phyloP scores from a whole-genome alignment of 2,113 vertebrate species.

The Pteropus alecto region DNA sequence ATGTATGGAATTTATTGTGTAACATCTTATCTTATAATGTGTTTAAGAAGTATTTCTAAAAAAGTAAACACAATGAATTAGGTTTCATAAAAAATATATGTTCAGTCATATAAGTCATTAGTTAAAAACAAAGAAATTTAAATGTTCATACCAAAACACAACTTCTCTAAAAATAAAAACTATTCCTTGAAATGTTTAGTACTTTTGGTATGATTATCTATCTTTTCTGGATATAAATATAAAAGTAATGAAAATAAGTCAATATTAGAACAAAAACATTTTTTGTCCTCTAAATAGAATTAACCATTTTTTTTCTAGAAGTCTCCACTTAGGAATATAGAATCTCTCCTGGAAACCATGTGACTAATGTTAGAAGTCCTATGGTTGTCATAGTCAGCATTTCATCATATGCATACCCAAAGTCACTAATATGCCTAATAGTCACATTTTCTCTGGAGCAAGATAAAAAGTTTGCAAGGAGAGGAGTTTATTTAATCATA shows the following conservation, averaged over 20 bases:
- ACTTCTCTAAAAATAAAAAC: background rate
- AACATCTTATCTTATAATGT: background rate
- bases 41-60: background rate
- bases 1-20: background rate
- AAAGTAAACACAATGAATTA: background rate
- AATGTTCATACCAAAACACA: background rate
- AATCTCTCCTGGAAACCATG: background rate
- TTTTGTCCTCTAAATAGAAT: background rate
- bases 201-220: background rate
- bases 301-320: background rate
- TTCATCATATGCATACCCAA: background rate
- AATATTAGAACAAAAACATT: background rate
- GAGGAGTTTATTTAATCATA: background rate
- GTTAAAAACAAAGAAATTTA: background rate
- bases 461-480: background rate
- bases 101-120: background rate
- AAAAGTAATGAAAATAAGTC: background rate
- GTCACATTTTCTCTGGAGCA: background rate
- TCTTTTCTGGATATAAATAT: background rate
- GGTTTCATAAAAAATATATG: background rate
- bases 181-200: background rate
- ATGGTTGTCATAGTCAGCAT: background rate
- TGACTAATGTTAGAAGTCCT: background rate
- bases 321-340: background rate
- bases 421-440: background rate